Evolutionary conservation across 2,888 invertebrate genomes (phyloP).

Genomic region (Perithous albicinctus): DNA sequence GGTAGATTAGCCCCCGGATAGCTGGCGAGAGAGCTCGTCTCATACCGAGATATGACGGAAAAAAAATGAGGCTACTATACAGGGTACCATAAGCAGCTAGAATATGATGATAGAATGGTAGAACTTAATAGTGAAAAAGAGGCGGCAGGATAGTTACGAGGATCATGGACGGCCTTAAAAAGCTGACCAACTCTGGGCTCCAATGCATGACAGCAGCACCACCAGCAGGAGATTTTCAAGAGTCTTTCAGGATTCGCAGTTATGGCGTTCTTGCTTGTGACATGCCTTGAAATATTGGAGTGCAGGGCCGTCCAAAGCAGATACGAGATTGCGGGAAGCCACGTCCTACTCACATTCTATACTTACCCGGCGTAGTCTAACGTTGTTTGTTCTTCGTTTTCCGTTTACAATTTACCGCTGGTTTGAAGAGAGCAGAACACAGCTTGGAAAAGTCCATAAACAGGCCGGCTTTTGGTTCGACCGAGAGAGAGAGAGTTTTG

Average conservation of each 20-base stretch:
- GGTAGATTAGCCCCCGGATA: slow-evolving; percentile 50
- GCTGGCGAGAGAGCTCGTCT: slow-evolving; percentile 20
- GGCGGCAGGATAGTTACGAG: slow-evolving; percentile 23
- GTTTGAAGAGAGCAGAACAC: background rate
- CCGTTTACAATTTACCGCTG: background rate
- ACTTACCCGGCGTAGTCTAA: background rate
- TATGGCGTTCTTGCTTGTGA: slow-evolving; percentile 75
- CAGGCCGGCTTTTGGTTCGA: background rate
- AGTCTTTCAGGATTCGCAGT: slow-evolving; percentile 68
- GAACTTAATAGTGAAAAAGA: background rate
- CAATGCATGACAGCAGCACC: background rate
- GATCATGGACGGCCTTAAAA: slow-evolving; percentile 14
- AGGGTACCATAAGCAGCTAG: background rate
- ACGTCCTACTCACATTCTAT: slow-evolving; percentile 14
- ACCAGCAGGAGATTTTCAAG: slow-evolving; percentile 69
- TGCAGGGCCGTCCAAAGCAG: slow-evolving; percentile 77
- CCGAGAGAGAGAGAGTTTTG: too few species aligned
- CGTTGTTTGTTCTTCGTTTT: slow-evolving; percentile 27
- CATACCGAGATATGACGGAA: slow-evolving; percentile 17
- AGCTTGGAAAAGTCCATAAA: background rate
- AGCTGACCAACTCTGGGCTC: slow-evolving; percentile 31
- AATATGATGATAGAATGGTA: background rate
- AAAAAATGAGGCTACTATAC: slow-evolving; percentile 14
- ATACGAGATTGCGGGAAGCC: slow-evolving; percentile 68
- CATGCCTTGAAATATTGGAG: slow-evolving; percentile 81